A percentile compares a stretch with the other conserved stretches of the same genome.
Evolutionary conservation across 2,888 invertebrate genomes (phyloP).

Genomic region (Lampropteryx suffumata): DNA sequence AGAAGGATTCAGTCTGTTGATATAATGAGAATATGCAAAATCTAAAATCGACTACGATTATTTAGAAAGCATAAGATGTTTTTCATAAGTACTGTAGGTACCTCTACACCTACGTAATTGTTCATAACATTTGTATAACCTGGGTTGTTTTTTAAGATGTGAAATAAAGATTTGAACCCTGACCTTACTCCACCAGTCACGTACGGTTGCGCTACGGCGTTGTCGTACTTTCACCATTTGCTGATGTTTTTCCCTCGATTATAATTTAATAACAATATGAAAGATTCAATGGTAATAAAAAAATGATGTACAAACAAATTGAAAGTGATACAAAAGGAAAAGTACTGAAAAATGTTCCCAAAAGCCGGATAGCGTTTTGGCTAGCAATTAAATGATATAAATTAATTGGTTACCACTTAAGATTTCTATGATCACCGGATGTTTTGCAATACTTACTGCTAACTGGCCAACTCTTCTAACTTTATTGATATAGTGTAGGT

Average conservation of each 20-base stretch:
- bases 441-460: slow-evolving; percentile 17
- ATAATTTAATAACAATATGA: not conserved
- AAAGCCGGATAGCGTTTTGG: slow-evolving; percentile 17
- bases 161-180: slow-evolving; percentile 28
- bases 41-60: too few relatives aligned
- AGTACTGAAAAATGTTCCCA: slow-evolving; percentile 6
- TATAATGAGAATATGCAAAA: too few relatives aligned
- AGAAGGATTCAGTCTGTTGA: too few relatives aligned
- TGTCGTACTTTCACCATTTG: slow-evolving; percentile 26
- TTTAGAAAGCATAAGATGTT: not conserved
- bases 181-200: slow-evolving; percentile 25
- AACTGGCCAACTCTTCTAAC: slow-evolving; percentile 2
- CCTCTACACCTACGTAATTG: not conserved
- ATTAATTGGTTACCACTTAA: slow-evolving; percentile 23
- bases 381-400: slow-evolving; percentile 24
- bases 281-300: not conserved
- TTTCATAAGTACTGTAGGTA: not conserved
- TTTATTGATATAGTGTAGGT: not conserved
- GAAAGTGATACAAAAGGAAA: slow-evolving; percentile 15
- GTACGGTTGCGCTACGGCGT: not conserved
- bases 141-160: slow-evolving; percentile 12
- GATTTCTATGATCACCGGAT: slow-evolving; percentile 31
- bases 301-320: not conserved
- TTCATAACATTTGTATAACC: not conserved
- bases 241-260: slow-evolving; percentile 8